Conservation (phyloP, 2,888 invertebrate species). For the Cotesia congregata region DNA sequence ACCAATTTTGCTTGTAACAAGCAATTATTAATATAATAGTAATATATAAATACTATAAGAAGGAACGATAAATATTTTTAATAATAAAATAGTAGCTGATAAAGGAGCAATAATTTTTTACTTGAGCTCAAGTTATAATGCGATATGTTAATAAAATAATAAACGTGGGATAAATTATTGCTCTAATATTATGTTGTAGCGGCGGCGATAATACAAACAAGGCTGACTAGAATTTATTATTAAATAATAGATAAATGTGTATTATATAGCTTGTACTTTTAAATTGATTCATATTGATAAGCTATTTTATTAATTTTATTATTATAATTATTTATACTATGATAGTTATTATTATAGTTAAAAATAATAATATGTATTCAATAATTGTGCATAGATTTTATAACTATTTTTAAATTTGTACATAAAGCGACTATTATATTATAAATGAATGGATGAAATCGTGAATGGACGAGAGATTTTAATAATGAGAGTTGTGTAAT, state of each 20-base stretch:
- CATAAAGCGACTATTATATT: neutral
- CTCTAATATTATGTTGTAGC: conserved; percentile 65
- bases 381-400: neutral
- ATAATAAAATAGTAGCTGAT: conserved; percentile 19
- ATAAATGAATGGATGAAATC: neutral
- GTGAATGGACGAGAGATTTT: neutral
- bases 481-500: conserved; percentile 5
- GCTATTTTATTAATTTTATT: conserved; percentile 4
- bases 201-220: conserved; percentile 68
- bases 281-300: conserved; percentile 3
- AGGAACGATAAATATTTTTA: neutral
- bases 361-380: neutral
- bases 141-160: conserved; percentile 36
- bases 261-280: conserved; percentile 23
- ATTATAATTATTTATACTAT: neutral
- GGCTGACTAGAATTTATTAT: conserved; percentile 69
- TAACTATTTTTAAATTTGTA: neutral
- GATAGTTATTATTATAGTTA: conserved; percentile 6
- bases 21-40: neutral
- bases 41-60: conserved; percentile 55
- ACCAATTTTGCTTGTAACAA: neutral
- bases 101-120: neutral
- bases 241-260: conserved; percentile 38
- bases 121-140: conserved; percentile 35
- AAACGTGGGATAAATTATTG: conserved; percentile 65